A percentile compares a stretch with the other conserved stretches of the same genome.
These are phyloP conservation scores for Lasioglossum leucozonium DNA, from an alignment of 2,888 invertebrate genomes.

Conservation along the genomic window DNA sequence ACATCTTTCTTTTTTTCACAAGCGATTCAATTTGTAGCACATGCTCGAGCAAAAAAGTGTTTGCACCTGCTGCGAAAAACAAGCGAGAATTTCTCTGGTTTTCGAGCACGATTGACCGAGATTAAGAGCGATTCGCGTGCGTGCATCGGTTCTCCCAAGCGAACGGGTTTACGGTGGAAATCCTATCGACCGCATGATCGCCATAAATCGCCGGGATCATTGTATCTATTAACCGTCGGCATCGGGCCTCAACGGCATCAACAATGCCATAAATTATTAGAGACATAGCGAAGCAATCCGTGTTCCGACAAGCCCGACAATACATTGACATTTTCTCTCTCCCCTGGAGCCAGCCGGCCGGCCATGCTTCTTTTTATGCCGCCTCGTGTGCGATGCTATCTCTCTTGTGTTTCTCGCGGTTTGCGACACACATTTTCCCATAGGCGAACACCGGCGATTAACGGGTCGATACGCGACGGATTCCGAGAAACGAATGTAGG, in stretches of 20 bases:
- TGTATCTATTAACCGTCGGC: constrained; percentile 9
- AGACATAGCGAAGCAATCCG: background rate
- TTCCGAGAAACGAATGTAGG: constrained; percentile 68
- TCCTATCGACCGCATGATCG: background rate
- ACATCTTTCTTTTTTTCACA: no score
- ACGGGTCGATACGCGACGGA: constrained; percentile 62
- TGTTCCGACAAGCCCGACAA: background rate
- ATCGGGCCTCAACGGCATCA: background rate
- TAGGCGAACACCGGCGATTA: constrained; percentile 47
- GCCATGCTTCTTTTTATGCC: constrained; percentile 36
- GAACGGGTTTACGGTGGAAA: background rate
- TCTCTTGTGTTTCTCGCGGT: constrained; percentile 22
- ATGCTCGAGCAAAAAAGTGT: no score
- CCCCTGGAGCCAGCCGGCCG: background rate
- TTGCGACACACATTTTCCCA: constrained; percentile 64
- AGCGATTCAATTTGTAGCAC: no score
- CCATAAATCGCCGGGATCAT: background rate
- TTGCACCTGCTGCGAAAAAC: no score
- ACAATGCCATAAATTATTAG: constrained; percentile 10
- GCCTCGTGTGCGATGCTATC: constrained; percentile 5
- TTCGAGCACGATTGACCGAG: background rate
- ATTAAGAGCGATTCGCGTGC: background rate
- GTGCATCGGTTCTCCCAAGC: background rate
- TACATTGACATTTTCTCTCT: constrained; percentile 26
- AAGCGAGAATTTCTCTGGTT: background rate